Conservation (phyloP, 2,797 vertebrate genomes). For the Oreochromis grahami region DNA sequence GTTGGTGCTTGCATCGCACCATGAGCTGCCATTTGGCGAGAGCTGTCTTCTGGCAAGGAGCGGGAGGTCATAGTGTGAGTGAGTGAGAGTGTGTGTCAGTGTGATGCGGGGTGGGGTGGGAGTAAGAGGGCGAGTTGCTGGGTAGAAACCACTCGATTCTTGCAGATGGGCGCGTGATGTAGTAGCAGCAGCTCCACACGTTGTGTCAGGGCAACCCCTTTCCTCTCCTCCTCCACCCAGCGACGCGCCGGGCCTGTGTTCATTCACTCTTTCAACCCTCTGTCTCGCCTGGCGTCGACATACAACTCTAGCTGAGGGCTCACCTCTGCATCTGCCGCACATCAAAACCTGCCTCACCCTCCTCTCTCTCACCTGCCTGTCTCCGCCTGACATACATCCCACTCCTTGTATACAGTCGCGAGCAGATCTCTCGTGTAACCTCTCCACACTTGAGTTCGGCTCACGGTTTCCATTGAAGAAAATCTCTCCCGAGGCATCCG, state of each 20-base stretch:
- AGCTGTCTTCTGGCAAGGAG: constrained; percentile 35
- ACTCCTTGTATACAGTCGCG: background rate
- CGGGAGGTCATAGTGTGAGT: constrained; percentile 42
- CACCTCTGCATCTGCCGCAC: constrained; percentile 32
- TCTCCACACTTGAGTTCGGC: background rate
- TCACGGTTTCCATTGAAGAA: constrained; percentile 30
- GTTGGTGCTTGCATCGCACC: constrained; percentile 43
- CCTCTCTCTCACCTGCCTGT: constrained; percentile 20
- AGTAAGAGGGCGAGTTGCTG: constrained; percentile 57
- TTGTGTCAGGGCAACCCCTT: constrained; percentile 36
- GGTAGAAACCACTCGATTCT: constrained; percentile 60
- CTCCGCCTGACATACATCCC: constrained; percentile 28
- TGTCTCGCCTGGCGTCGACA: background rate
- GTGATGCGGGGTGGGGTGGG: background rate
- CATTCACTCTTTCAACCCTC: constrained; percentile 32
- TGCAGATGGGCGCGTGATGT: constrained; percentile 45
- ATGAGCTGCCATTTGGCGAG: constrained; percentile 58
- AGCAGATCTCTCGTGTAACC: constrained; percentile 24
- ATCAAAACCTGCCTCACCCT: constrained; percentile 13
- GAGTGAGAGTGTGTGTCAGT: constrained; percentile 9
- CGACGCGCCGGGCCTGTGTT: constrained; percentile 6
- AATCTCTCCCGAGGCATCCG: constrained; percentile 12
- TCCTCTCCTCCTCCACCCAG: background rate
- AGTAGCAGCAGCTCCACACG: constrained; percentile 45
- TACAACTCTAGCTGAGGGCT: constrained; percentile 16